phyloP scores from a whole-genome alignment of 2,797 vertebrate species.

The Serranus cabrilla region DNA sequence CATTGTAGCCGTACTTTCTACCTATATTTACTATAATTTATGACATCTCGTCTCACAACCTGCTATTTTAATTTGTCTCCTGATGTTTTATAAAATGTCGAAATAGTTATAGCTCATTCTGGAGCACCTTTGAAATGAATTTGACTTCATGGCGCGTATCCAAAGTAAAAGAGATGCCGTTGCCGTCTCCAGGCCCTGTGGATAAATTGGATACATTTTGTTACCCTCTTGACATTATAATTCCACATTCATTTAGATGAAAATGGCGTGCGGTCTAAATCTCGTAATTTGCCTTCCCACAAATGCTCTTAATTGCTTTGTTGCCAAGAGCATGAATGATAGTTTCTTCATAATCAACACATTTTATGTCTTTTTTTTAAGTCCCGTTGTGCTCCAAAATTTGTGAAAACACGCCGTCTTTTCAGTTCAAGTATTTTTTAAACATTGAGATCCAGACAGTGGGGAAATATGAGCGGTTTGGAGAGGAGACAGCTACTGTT shows the following conservation, averaged over 20 bases:
- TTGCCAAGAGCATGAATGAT: slow-evolving; percentile 13
- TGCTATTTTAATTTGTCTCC: not conserved
- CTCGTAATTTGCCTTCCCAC: slow-evolving; percentile 1
- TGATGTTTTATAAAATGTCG: slow-evolving; percentile 8
- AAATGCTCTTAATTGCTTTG: slow-evolving; percentile 20
- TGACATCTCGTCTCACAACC: too few relatives aligned
- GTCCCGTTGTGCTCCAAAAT: too few relatives aligned
- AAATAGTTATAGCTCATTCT: not conserved
- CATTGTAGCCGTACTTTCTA: too few relatives aligned
- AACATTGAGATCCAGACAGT: not conserved
- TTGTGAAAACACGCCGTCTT: not conserved
- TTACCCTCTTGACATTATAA: slow-evolving; percentile 5
- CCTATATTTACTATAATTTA: too few relatives aligned
- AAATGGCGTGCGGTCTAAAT: not conserved
- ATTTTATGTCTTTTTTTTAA: not conserved
- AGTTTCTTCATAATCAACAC: slow-evolving; percentile 12
- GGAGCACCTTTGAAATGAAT: not conserved
- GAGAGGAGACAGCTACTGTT: slow-evolving; percentile 8
- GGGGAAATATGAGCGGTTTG: not conserved
- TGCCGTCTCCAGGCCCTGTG: not conserved
- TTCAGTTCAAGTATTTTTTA: not conserved
- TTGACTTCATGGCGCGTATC: not conserved
- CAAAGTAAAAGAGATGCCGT: not conserved
- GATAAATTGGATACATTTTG: not conserved
- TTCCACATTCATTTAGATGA: slow-evolving; percentile 1